phyloP scores from a whole-genome alignment of 2,888 invertebrate species.

The Drosophila vallismaia region DNA sequence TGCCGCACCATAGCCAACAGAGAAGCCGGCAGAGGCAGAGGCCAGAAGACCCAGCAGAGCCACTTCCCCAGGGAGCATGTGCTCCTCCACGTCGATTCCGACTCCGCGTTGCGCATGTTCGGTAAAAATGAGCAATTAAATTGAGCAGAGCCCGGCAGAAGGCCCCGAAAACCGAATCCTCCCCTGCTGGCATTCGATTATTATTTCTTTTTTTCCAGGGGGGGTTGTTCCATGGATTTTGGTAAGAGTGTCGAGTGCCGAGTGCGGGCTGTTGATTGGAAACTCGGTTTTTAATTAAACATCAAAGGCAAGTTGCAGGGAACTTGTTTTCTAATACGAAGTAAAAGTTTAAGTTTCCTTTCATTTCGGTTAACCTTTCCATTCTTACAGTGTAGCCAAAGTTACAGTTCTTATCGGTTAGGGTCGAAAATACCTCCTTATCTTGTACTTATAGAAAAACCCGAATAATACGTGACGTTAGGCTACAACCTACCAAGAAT shows the following conservation, averaged over 20 bases:
- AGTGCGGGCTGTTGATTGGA: slow-evolving; percentile 25
- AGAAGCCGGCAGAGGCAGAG: too few relatives aligned
- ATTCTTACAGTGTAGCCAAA: slow-evolving; percentile 29
- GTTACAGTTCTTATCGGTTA: slow-evolving; percentile 43
- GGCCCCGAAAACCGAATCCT: slow-evolving; percentile 32
- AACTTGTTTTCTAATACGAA: neutral
- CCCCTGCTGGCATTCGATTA: slow-evolving; percentile 40
- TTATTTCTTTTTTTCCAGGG: slow-evolving; percentile 20
- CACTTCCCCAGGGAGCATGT: slow-evolving; percentile 48
- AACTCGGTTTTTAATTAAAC: slow-evolving; percentile 46
- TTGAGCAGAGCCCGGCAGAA: slow-evolving; percentile 20
- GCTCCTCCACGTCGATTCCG: slow-evolving; percentile 26
- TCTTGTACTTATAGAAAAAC: slow-evolving; percentile 28
- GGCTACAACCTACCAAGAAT: neutral
- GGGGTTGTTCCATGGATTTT: slow-evolving; percentile 23
- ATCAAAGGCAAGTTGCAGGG: slow-evolving; percentile 3
- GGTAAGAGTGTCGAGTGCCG: too few relatives aligned
- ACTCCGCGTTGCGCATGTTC: slow-evolving; percentile 77
- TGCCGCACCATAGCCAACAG: slow-evolving; percentile 64
- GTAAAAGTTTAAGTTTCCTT: neutral
- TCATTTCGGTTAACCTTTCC: neutral
- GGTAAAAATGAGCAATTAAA: slow-evolving; percentile 67
- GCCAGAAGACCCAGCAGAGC: slow-evolving; percentile 23
- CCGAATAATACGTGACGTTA: slow-evolving; percentile 23
- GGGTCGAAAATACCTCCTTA: slow-evolving; percentile 40